These are phyloP conservation scores for Oreamnos americanus DNA, from an alignment of 2,113 vertebrate genomes.

Conservation along the genomic window DNA sequence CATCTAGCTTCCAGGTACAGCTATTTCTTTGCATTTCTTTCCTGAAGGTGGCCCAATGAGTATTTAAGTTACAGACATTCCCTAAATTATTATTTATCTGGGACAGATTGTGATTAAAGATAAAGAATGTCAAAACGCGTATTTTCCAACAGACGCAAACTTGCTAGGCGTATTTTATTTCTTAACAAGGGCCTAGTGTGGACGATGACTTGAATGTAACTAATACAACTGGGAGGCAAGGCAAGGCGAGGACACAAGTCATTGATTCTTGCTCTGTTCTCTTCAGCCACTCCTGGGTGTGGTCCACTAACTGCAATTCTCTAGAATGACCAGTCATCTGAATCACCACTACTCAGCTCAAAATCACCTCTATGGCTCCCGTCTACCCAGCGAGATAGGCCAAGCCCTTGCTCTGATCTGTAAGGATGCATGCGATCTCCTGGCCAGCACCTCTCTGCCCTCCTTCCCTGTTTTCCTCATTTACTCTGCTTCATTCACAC, in stretches of 20 bases:
- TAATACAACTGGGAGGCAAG: neutral
- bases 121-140: neutral
- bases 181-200: neutral
- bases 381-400: neutral
- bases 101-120: neutral
- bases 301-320: neutral
- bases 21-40: conserved; percentile 15
- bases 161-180: conserved; percentile 13
- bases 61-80: neutral
- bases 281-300: neutral
- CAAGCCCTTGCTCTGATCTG: neutral
- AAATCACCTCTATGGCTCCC: neutral
- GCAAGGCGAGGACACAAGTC: neutral
- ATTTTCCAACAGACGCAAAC: conserved; percentile 13
- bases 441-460: neutral
- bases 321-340: neutral
- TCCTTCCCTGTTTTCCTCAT: neutral
- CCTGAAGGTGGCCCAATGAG: neutral
- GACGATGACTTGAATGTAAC: neutral
- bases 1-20: conserved; percentile 40
- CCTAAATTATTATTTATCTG: neutral
- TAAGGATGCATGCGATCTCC: accelerated
- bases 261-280: accelerated
- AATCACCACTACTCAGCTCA: neutral
- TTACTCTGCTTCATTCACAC: neutral